Percentiles rank a stretch among this genome's conserved stretches.
Evolutionary conservation across 2,797 vertebrate species (phyloP).

Genomic region (Saxicola maurus): DNA sequence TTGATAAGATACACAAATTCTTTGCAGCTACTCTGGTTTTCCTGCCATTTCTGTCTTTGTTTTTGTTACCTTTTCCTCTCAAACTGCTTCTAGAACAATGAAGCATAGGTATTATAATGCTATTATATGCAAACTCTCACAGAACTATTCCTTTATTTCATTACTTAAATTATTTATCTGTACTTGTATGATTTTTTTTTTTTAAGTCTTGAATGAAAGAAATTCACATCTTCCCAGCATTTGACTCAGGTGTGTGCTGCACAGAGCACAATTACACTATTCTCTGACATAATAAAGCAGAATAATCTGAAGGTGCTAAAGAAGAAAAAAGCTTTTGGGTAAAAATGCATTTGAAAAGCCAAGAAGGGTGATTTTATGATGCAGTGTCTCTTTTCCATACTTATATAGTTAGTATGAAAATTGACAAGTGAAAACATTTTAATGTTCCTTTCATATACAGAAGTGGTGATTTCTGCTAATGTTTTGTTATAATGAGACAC

Average conservation of each 20-base stretch:
- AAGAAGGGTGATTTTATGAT: not conserved
- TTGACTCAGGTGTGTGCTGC: not conserved
- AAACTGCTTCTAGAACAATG: not conserved
- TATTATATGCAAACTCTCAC: accelerated
- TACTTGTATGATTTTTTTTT: not conserved
- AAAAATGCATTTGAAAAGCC: not conserved
- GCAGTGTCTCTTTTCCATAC: not conserved
- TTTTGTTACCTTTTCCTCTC: not conserved
- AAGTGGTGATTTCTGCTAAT: not conserved
- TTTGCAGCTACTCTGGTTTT: not conserved
- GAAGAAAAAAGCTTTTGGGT: not conserved
- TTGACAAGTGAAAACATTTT: not conserved
- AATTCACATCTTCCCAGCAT: not conserved
- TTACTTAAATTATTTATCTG: not conserved
- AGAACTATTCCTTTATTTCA: not conserved
- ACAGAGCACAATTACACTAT: not conserved
- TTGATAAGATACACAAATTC: not conserved
- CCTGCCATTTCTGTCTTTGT: not conserved
- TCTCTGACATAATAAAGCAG: not conserved
- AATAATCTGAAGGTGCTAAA: not conserved
- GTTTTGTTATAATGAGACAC: not conserved
- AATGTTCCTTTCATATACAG: not conserved
- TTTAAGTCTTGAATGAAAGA: not conserved
- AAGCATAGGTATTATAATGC: not conserved
- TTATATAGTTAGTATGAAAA: not conserved